phyloP scores from a whole-genome alignment of 2,113 vertebrate species.

The Columba janthina region DNA sequence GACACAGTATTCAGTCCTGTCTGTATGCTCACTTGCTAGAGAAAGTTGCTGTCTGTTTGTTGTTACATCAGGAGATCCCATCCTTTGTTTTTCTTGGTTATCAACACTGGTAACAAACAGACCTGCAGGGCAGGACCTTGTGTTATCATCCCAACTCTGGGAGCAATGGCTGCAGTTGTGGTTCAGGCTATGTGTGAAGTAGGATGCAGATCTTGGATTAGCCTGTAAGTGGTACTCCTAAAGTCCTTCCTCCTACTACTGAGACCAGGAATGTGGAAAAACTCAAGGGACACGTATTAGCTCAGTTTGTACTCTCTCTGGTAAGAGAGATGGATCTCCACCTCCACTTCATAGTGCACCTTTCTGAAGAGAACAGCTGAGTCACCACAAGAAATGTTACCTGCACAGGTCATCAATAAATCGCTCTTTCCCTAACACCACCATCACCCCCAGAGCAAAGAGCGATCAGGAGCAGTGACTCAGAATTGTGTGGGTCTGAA shows the following conservation, averaged over 20 bases:
- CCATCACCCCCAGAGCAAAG: background rate
- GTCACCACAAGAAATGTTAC: background rate
- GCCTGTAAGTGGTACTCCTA: background rate
- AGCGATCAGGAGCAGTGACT: conserved; percentile 4
- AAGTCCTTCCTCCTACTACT: background rate
- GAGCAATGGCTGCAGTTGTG: background rate
- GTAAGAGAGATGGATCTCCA: background rate
- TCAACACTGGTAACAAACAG: background rate
- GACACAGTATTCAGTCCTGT: background rate
- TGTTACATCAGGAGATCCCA: background rate
- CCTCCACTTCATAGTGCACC: background rate
- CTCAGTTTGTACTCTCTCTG: background rate
- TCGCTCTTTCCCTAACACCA: background rate
- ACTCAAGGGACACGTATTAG: background rate
- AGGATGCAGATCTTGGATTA: background rate
- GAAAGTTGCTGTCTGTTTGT: background rate
- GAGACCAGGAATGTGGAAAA: background rate
- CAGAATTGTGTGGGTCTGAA: background rate
- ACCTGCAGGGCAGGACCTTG: background rate
- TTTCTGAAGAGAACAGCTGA: background rate
- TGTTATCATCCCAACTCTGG: background rate
- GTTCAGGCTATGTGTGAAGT: background rate
- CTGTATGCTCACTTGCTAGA: background rate
- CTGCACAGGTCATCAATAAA: conserved; percentile 11
- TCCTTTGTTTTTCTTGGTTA: background rate